Evolutionary conservation across 1,140 invertebrate species (phyloP).

Genomic region (Pseudobourletiella spinata): DNA sequence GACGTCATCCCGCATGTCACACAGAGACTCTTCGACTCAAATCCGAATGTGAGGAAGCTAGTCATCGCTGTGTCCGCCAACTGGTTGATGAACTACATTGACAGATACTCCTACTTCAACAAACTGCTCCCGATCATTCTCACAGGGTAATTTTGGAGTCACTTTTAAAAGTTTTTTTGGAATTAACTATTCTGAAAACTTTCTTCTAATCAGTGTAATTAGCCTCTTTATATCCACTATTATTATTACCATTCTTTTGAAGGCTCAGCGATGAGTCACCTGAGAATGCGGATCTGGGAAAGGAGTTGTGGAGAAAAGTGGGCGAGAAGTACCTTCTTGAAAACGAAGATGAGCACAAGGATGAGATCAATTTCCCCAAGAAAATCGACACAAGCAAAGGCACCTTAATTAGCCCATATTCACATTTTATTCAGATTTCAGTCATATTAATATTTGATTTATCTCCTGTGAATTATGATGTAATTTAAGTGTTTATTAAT

Average conservation of each 20-base stretch:
- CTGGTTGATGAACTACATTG: constrained; percentile 58
- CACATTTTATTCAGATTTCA: too few species aligned
- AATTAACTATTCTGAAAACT: background rate
- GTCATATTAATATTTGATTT: too few species aligned
- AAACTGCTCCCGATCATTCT: constrained; percentile 63
- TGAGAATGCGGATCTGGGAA: constrained; percentile 50
- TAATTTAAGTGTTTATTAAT: too few species aligned
- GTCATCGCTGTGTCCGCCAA: constrained; percentile 55
- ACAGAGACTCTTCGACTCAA: constrained; percentile 65
- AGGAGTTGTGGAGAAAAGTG: constrained; percentile 54
- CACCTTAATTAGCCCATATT: too few species aligned
- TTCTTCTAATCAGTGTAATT: too few species aligned
- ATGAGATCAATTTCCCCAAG: constrained; percentile 57
- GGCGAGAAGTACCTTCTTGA: constrained; percentile 61
- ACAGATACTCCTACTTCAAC: constrained; percentile 69
- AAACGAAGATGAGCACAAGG: constrained; percentile 65
- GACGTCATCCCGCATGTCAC: constrained; percentile 56
- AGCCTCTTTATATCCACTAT: too few species aligned
- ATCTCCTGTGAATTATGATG: too few species aligned
- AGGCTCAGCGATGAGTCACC: constrained; percentile 58
- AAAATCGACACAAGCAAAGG: constrained; percentile 34
- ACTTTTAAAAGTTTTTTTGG: background rate
- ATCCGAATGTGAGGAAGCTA: constrained; percentile 54
- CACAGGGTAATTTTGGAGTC: constrained; percentile 47
- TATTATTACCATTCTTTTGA: constrained; percentile 23